These are phyloP conservation scores for Pseudanteris insignis DNA, from an alignment of 2,888 invertebrate genomes.

Conservation along the genomic window DNA sequence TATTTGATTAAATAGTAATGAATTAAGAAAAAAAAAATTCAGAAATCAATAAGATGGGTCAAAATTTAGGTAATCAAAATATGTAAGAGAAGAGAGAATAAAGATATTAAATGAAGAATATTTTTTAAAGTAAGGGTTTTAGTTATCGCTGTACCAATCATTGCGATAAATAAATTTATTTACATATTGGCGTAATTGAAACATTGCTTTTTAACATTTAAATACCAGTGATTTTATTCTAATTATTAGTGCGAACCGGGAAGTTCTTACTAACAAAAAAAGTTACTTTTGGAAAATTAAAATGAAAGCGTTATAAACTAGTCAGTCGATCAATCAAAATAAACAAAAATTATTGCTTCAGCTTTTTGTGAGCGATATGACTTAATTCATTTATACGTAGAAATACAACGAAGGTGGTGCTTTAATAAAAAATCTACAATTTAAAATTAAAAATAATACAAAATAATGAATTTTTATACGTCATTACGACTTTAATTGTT, in stretches of 20 bases:
- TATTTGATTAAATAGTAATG: no score
- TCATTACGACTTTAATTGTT: no score
- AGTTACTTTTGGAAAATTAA: slow-evolving; percentile 13
- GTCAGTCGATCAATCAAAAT: slow-evolving; percentile 32
- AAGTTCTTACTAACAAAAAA: slow-evolving; percentile 42
- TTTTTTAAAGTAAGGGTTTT: slow-evolving; percentile 12
- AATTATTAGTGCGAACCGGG: slow-evolving; percentile 35
- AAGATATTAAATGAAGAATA: background rate
- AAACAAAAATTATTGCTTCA: slow-evolving; percentile 17
- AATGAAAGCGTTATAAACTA: slow-evolving; percentile 22
- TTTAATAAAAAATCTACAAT: slow-evolving; percentile 6
- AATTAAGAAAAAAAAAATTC: no score
- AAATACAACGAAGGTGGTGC: slow-evolving; percentile 44
- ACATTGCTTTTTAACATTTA: slow-evolving; percentile 31
- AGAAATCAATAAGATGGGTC: no score
- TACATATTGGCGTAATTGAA: slow-evolving; percentile 29
- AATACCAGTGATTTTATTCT: slow-evolving; percentile 25
- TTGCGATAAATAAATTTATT: slow-evolving; percentile 27
- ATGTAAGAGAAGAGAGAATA: no score
- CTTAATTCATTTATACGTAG: slow-evolving; percentile 25
- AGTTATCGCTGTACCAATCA: slow-evolving; percentile 22
- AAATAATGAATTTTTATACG: no score
- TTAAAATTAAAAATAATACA: no score
- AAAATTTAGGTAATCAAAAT: no score
- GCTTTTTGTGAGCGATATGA: slow-evolving; percentile 40